phyloP scores from a whole-genome alignment of 2,888 invertebrate genomes.

The Gastrophysa polygoni region DNA sequence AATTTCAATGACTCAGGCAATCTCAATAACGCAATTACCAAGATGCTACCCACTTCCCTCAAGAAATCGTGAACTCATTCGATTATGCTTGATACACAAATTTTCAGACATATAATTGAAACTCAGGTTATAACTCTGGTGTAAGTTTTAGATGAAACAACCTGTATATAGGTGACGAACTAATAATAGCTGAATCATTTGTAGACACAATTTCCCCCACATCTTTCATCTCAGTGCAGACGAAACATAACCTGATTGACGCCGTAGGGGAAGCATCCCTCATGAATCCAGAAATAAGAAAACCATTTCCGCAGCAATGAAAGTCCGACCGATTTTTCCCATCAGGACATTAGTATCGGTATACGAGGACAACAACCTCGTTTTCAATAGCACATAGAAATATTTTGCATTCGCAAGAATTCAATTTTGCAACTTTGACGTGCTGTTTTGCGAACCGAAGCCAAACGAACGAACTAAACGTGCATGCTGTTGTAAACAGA shows the following conservation, averaged over 20 bases:
- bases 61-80: too few relatives aligned
- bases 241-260: not conserved
- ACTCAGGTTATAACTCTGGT: too few relatives aligned
- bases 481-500: not conserved
- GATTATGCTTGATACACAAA: too few relatives aligned
- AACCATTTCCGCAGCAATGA: too few relatives aligned
- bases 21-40: too few relatives aligned
- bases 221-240: not conserved
- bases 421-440: conserved; percentile 2
- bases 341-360: not conserved
- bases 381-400: conserved; percentile 1
- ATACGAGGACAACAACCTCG: not conserved
- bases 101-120: too few relatives aligned
- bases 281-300: not conserved
- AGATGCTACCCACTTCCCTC: too few relatives aligned
- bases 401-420: conserved; percentile 13
- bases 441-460: not conserved
- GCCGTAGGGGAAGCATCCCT: not conserved
- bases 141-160: too few relatives aligned
- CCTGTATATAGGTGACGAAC: not conserved
- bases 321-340: too few relatives aligned
- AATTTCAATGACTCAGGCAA: too few relatives aligned
- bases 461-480: not conserved
- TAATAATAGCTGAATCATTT: not conserved
- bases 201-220: not conserved